These are phyloP conservation scores for Circaetus gallicus DNA, from an alignment of 2,113 vertebrate species.

Conservation along the genomic window DNA sequence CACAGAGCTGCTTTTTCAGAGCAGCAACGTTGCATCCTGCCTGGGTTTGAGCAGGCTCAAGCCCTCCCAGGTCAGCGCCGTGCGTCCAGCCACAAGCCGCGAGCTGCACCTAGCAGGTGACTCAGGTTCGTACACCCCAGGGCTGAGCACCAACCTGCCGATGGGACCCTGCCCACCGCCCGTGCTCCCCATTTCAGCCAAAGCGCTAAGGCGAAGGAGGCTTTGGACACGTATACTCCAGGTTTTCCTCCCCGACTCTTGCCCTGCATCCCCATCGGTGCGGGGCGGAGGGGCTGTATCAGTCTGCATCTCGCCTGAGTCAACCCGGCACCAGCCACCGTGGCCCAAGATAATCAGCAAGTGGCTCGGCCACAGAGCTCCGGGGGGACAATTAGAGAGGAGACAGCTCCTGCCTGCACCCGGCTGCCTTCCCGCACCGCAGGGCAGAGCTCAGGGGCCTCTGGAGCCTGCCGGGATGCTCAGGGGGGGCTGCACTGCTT, in stretches of 20 bases:
- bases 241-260: neutral
- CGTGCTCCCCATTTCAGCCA: neutral
- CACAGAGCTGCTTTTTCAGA: neutral
- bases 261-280: neutral
- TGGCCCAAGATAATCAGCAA: neutral
- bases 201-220: neutral
- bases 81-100: neutral
- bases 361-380: neutral
- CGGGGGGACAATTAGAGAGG: neutral
- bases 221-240: neutral
- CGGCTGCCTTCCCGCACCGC: neutral
- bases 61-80: neutral
- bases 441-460: neutral
- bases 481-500: neutral
- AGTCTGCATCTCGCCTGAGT: slow-evolving; percentile 1
- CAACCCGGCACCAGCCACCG: neutral
- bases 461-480: neutral
- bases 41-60: neutral
- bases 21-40: fast-evolving
- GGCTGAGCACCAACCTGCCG: neutral
- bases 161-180: neutral
- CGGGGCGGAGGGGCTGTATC: neutral
- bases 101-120: neutral
- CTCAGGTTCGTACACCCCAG: neutral
- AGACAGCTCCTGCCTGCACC: slow-evolving; percentile 2